Evolutionary conservation across 2,888 invertebrate species (phyloP).

Genomic region (Cheilosia variabilis): DNA sequence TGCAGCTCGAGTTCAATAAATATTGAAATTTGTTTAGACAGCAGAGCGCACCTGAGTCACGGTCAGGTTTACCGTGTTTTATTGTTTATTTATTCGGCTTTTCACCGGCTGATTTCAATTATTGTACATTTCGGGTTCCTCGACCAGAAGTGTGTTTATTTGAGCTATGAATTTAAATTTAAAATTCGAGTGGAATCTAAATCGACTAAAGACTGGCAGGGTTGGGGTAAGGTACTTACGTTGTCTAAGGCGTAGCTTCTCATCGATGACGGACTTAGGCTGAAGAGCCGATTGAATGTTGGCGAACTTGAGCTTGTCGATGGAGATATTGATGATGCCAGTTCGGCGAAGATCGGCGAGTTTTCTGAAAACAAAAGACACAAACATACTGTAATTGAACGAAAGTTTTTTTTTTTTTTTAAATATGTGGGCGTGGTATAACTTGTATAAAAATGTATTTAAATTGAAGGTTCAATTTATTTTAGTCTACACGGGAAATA

Average conservation of each 20-base stretch:
- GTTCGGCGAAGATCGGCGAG: constrained; percentile 82
- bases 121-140: constrained; percentile 1
- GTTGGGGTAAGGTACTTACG: constrained; percentile 78
- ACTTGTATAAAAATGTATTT: background rate
- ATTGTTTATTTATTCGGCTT: constrained; percentile 26
- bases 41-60: background rate
- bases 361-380: constrained; percentile 77
- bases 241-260: constrained; percentile 80
- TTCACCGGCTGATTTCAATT: constrained; percentile 3
- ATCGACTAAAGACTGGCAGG: constrained; percentile 43
- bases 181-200: constrained; percentile 74
- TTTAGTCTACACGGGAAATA: background rate
- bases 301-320: constrained; percentile 81
- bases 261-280: constrained; percentile 80
- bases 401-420: background rate
- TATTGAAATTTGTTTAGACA: background rate
- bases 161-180: constrained; percentile 60
- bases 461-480: background rate
- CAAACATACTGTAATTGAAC: background rate
- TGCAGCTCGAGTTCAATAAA: constrained; percentile 1
- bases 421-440: background rate
- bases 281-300: constrained; percentile 81
- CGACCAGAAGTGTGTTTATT: background rate
- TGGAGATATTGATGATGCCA: constrained; percentile 80
- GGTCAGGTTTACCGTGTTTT: constrained; percentile 17